Percentiles rank a stretch among this genome's conserved stretches.
These are phyloP conservation scores for Melangyna quadrimaculata DNA, from an alignment of 2,888 invertebrate species.

Conservation along the genomic window DNA sequence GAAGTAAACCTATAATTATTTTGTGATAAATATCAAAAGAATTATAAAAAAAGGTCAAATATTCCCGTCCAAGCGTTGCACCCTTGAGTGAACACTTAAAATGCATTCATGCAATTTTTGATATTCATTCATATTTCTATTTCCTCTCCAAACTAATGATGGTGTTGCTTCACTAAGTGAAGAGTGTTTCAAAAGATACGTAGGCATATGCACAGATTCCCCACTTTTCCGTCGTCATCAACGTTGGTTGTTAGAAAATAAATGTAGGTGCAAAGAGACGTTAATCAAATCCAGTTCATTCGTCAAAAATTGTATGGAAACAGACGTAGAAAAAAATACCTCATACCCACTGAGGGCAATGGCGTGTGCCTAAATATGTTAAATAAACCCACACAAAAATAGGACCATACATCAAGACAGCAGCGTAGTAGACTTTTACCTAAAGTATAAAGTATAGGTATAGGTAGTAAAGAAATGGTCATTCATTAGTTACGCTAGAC, in stretches of 20 bases:
- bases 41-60: conserved; percentile 4
- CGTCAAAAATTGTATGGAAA: neutral
- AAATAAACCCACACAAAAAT: conserved; percentile 26
- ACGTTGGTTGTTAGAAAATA: neutral
- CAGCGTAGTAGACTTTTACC: neutral
- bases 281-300: conserved; percentile 55
- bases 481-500: conserved; percentile 66
- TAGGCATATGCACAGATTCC: neutral
- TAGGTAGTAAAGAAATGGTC: conserved; percentile 51
- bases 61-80: conserved; percentile 25
- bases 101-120: conserved; percentile 50
- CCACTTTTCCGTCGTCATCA: neutral
- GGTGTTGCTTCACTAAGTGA: conserved; percentile 9
- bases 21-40: conserved; percentile 1
- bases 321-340: neutral
- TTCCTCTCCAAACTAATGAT: neutral
- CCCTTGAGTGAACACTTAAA: conserved; percentile 47
- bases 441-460: neutral
- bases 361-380: conserved; percentile 69
- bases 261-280: conserved; percentile 41
- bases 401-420: neutral
- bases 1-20: conserved; percentile 3
- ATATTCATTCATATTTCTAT: conserved; percentile 15
- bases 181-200: neutral
- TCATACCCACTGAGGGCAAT: conserved; percentile 50